These are phyloP conservation scores for Pangasius larnaudii DNA, from an alignment of 2,797 vertebrate genomes.

Conservation along the genomic window DNA sequence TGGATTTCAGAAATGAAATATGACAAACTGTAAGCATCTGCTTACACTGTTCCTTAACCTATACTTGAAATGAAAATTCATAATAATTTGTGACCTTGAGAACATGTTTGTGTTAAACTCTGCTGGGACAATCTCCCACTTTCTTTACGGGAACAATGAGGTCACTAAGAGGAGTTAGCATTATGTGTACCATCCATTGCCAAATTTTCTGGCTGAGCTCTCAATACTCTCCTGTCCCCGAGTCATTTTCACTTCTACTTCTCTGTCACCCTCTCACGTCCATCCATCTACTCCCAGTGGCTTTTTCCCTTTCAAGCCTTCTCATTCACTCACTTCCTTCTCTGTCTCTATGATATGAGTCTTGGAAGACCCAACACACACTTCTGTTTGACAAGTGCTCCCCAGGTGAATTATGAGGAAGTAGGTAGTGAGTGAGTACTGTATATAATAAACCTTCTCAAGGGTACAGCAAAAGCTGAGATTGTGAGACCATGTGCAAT, in stretches of 20 bases:
- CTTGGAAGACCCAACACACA: conserved; percentile 9
- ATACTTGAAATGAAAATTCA: neutral
- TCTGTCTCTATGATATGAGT: conserved; percentile 10
- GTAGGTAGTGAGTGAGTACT: neutral
- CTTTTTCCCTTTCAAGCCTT: conserved; percentile 15
- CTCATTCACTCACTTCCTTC: conserved; percentile 28
- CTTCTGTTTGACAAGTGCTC: conserved; percentile 17
- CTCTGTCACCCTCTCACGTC: conserved; percentile 16
- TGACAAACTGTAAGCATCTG: neutral
- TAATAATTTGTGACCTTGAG: neutral
- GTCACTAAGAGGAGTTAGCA: conserved; percentile 14
- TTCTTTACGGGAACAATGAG: neutral
- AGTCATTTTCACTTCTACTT: conserved; percentile 15
- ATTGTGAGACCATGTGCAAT: neutral
- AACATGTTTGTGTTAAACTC: neutral
- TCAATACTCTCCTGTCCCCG: conserved; percentile 22
- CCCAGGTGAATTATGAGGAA: conserved; percentile 35
- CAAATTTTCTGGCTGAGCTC: conserved; percentile 44
- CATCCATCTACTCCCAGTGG: conserved; percentile 35
- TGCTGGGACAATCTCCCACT: neutral
- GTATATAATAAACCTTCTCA: neutral
- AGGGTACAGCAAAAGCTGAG: neutral
- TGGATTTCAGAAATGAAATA: neutral
- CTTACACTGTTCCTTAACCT: neutral
- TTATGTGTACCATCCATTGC: conserved; percentile 13